These are phyloP conservation scores for Boloria euphrosyne DNA, from an alignment of 2,888 invertebrate species.

Conservation along the genomic window DNA sequence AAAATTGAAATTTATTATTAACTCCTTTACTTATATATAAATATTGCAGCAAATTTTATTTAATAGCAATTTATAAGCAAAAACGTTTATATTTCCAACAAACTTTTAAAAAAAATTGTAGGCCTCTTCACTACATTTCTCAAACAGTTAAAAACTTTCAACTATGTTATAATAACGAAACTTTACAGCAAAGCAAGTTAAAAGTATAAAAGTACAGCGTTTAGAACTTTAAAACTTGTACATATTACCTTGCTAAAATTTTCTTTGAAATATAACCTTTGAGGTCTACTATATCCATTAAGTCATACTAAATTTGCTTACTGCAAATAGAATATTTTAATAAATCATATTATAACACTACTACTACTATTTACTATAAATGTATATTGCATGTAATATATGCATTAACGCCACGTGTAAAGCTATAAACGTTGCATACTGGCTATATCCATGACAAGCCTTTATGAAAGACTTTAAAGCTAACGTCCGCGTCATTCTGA, in stretches of 20 bases:
- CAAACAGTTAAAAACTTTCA: conserved; percentile 26
- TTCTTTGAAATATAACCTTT: too few species aligned
- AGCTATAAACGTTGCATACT: neutral
- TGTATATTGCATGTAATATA: too few species aligned
- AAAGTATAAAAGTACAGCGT: conserved; percentile 9
- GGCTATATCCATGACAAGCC: conserved; percentile 1
- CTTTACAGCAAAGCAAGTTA: conserved; percentile 22
- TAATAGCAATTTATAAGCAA: conserved; percentile 10
- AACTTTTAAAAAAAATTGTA: conserved; percentile 23
- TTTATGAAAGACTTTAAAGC: conserved; percentile 6
- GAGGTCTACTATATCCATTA: too few species aligned
- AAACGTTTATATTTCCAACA: neutral
- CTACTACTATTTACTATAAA: too few species aligned
- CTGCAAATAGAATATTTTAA: neutral
- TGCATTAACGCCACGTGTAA: neutral
- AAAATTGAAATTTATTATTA: too few species aligned
- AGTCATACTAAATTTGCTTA: neutral
- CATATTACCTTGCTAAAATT: conserved; percentile 4
- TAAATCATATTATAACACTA: neutral
- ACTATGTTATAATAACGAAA: conserved; percentile 22
- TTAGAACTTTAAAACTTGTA: neutral
- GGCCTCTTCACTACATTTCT: conserved; percentile 27
- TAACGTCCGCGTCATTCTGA: conserved; percentile 20
- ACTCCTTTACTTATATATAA: too few species aligned
- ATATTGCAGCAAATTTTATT: conserved; percentile 3